These are phyloP conservation scores for Hipparchia sbordonii DNA, from an alignment of 2,888 invertebrate species.

Conservation along the genomic window DNA sequence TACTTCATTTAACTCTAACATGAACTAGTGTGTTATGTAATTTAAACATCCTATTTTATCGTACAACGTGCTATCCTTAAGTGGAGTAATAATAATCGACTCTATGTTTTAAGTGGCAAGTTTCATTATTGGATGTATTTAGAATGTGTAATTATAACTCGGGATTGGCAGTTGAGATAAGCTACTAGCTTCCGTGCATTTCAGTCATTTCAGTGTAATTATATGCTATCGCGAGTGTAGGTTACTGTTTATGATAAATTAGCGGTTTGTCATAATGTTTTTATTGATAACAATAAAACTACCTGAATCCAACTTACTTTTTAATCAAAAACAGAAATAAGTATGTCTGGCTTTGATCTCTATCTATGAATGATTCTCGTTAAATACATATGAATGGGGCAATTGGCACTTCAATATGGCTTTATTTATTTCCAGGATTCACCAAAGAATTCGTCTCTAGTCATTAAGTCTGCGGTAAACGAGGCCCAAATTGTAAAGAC, in stretches of 20 bases:
- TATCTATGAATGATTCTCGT: no score
- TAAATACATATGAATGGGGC: no score
- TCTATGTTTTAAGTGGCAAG: not conserved
- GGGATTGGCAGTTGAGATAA: not conserved
- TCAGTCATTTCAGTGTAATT: not conserved
- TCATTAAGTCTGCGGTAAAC: slow-evolving; percentile 55
- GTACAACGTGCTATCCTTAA: not conserved
- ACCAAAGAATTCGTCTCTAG: slow-evolving; percentile 59
- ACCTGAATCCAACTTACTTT: not conserved
- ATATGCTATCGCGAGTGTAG: not conserved
- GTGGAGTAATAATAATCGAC: not conserved
- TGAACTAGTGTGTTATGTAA: not conserved
- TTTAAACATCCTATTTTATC: not conserved
- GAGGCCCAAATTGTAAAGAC: slow-evolving; percentile 50
- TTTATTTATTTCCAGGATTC: slow-evolving; percentile 53
- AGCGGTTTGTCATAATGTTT: not conserved
- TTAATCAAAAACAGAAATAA: no score
- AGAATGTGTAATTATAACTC: not conserved
- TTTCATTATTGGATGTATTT: not conserved
- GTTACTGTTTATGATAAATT: no score
- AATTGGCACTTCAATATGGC: no score
- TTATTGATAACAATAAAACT: not conserved
- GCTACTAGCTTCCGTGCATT: not conserved
- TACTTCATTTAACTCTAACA: not conserved
- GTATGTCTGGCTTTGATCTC: no score